Base-by-base conservation (phyloP, 2,888 invertebrate species). In the Cybosia mesomella region DNA sequence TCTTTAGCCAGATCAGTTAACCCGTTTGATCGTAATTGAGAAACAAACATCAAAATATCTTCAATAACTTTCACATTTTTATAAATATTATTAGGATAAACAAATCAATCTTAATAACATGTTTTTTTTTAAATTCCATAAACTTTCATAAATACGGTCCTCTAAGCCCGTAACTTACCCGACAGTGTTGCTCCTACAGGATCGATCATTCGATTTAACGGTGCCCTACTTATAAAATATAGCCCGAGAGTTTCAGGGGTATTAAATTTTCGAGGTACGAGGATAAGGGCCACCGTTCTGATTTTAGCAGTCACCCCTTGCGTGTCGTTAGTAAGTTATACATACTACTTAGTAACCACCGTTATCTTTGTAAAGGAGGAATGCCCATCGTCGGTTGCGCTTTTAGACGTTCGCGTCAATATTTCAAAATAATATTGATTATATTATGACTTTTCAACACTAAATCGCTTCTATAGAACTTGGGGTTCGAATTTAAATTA, bases 221-320 rank as follows among this genome's bases (percentile, higher is more conserved):
- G 67, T 60, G 81, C 57, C 71, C 82, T 70, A 81, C 73, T 79
- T 79, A 66, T 24, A 53, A 55, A 57, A 75, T 71, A 70, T 70
- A 49, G 34, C 73, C 63, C 58, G 69, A 49, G 59, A 71, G 67
- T 79, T 81, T 73, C 59, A 65, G 76, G 71, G 63, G 61, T 68
- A 67, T 76, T 67, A 70, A 79, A 79, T 76, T 79, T 71, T 69
- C 62, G 9, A 22, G 24, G 22, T 7, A n/a, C 49, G 34, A 76
- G 73, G 59, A 75, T 72, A 58, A 66, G 55, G 32, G 24, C 53
- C 32, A 65, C 58, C 66, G 63, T 62, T 73, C 57, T 53, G 64
- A 64, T 68, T 64, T 61, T 73, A 66, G 63, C 77, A 70, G 53
- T 64, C 53, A 10, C 18, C 58, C 58, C n/a, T 54, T 15, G 21